phyloP scores from a whole-genome alignment of 1,140 invertebrate genomes.

The Apis florea region DNA sequence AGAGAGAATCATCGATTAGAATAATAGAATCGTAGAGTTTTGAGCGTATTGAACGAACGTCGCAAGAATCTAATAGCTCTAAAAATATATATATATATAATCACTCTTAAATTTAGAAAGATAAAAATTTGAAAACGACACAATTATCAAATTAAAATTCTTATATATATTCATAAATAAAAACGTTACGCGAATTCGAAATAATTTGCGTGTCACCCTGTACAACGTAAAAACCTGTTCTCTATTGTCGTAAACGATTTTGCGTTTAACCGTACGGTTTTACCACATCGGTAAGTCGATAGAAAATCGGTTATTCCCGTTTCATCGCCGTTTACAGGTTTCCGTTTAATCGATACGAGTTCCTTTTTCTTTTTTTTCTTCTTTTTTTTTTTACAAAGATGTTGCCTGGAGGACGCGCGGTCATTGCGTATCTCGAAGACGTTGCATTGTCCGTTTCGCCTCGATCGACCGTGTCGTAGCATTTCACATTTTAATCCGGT shows the following conservation, averaged over 20 bases:
- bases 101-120: too few species aligned
- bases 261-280: neutral
- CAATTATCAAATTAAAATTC: too few species aligned
- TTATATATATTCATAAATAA: too few species aligned
- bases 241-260: conserved; percentile 10
- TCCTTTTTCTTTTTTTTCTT: too few species aligned
- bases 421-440: neutral
- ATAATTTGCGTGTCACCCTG: neutral
- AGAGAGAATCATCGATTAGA: too few species aligned
- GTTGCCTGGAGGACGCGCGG: neutral
- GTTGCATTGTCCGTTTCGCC: neutral
- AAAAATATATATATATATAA: too few species aligned
- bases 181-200: too few species aligned
- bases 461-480: conserved; percentile 31
- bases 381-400: conserved; percentile 32
- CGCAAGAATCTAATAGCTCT: too few species aligned
- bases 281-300: neutral
- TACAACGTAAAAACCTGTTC: neutral
- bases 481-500: conserved; percentile 60
- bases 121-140: too few species aligned
- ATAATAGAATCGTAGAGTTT: too few species aligned
- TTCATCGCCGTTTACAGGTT: conserved; percentile 29
- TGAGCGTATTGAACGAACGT: too few species aligned
- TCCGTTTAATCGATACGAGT: conserved; percentile 36
- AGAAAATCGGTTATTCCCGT: conserved; percentile 1